Evolutionary conservation across 2,797 vertebrate species (phyloP), one percentile per base, ranked within the genome.

Genomic region (Diplodus puntazzo): DNA sequence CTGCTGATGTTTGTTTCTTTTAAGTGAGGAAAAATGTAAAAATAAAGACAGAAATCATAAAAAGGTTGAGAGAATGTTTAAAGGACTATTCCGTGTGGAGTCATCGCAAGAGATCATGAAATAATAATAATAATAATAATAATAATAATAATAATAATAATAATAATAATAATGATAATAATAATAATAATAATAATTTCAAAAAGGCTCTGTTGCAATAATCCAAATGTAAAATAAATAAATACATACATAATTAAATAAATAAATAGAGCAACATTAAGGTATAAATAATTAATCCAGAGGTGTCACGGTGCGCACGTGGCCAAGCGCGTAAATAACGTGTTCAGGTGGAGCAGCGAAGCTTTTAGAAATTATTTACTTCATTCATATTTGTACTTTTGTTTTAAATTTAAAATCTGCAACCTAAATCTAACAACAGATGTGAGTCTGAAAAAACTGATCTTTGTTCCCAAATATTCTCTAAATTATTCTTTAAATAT

Each of bases 1-100:
- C 25, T 25, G 25, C 23, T 53, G 12, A 1, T 45, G 39, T 25
- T 25, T 25, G 25, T 34, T 34, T 34, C 7, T 34, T 34, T 34
- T 7, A 34, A 30, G 5, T 25, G 27, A 61, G 52, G 52, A 14
- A 34, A 34, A 21, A 60, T 43, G 4, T 20, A 20, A 16, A 45
- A 3, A 57, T 8, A 18, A 1, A 20, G 30, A n/a, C 2, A 13
- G 11, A 9, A 27, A 23, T 6, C 57, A 30, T 14, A 8, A 16
- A 14, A 21, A 21, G 45, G 21, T 4, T 3, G 48, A 50, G 34
- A 53, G 10, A 25, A 5, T 18, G 20, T 70, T 52, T 3, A 72
- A 76, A 68, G 65, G 46, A 23, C 42, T 7, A 73, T 62, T 75
- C 50, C 21, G 60, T 73, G 69, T 8, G 30, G 2, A 68, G 62